Evolutionary conservation across 2,797 vertebrate species (phyloP).

Genomic region (Anabas testudineus): DNA sequence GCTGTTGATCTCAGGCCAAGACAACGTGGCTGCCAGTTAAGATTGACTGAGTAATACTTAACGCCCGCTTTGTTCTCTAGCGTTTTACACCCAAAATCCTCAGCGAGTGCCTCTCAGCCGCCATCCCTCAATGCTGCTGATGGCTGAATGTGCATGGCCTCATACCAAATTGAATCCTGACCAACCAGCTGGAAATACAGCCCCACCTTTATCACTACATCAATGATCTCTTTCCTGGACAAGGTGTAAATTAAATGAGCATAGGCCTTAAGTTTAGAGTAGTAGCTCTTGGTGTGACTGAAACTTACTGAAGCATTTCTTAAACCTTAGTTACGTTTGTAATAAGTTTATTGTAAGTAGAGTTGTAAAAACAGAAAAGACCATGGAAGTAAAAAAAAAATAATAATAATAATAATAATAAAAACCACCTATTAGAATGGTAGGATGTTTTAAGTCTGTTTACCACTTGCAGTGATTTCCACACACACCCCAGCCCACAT

Average conservation of each 20-base stretch:
- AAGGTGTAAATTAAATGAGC: slow-evolving; percentile 12
- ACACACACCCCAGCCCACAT: too few relatives aligned
- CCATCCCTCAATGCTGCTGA: slow-evolving; percentile 30
- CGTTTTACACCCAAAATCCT: slow-evolving; percentile 51
- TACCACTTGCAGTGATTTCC: not conserved
- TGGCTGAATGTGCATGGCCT: slow-evolving; percentile 39
- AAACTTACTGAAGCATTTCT: not conserved
- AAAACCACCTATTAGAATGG: too few relatives aligned
- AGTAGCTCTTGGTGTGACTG: not conserved
- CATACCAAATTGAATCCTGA: slow-evolving; percentile 53
- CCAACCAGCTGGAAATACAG: slow-evolving; percentile 37
- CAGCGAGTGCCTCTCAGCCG: slow-evolving; percentile 14
- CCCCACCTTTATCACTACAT: slow-evolving; percentile 19
- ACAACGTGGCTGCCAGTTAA: slow-evolving; percentile 51
- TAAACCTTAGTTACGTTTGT: not conserved
- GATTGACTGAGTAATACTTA: slow-evolving; percentile 32
- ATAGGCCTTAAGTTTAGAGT: not conserved
- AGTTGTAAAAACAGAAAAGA: not conserved
- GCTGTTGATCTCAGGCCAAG: slow-evolving; percentile 58
- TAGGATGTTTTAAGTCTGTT: not conserved
- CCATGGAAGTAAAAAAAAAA: not conserved
- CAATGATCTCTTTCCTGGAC: slow-evolving; percentile 12
- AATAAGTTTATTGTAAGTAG: not conserved
- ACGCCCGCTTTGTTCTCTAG: slow-evolving; percentile 42
- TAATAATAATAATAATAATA: too few relatives aligned